Evolutionary conservation across 1,140 invertebrate species (phyloP).

Genomic region (Mycetomoellerius zeteki): DNA sequence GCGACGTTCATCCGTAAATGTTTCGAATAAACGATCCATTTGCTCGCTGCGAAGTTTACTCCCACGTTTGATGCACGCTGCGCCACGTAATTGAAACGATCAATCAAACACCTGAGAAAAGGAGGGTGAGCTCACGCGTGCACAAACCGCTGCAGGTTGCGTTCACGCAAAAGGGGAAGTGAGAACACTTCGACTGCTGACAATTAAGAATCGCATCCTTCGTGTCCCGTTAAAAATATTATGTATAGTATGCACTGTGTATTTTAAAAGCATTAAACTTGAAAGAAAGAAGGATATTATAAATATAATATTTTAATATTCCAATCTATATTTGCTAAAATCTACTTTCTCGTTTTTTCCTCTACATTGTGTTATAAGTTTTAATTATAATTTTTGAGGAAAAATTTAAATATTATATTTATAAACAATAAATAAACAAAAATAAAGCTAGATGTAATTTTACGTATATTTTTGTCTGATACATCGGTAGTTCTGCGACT

Average conservation of each 20-base stretch:
- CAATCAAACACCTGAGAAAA: slow-evolving; percentile 80
- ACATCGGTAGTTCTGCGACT: not conserved
- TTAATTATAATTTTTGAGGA: not conserved
- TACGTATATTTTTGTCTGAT: not conserved
- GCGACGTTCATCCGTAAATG: slow-evolving; percentile 29
- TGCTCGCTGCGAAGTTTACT: slow-evolving; percentile 67
- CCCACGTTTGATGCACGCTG: slow-evolving; percentile 73
- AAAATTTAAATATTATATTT: slow-evolving; percentile 2
- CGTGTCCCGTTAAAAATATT: not conserved
- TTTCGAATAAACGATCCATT: slow-evolving; percentile 62
- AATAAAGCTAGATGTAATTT: not conserved
- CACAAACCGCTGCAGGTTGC: slow-evolving; percentile 62
- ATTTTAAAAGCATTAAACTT: slow-evolving; percentile 14
- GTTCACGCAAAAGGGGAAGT: slow-evolving; percentile 61
- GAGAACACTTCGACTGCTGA: slow-evolving; percentile 17
- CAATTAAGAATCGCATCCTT: slow-evolving; percentile 27
- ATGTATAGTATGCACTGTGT: not conserved
- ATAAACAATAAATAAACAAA: not conserved
- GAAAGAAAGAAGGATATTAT: not conserved
- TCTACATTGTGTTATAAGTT: too few relatives aligned
- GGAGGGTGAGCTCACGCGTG: slow-evolving; percentile 69
- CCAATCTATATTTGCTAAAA: not conserved
- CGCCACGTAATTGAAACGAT: slow-evolving; percentile 78
- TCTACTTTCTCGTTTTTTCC: not conserved
- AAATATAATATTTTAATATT: slow-evolving; percentile 20